Percentiles rank a stretch among this genome's conserved stretches.
These are phyloP conservation scores for Hartigia nigra DNA, from an alignment of 2,888 invertebrate species.

Conservation along the genomic window DNA sequence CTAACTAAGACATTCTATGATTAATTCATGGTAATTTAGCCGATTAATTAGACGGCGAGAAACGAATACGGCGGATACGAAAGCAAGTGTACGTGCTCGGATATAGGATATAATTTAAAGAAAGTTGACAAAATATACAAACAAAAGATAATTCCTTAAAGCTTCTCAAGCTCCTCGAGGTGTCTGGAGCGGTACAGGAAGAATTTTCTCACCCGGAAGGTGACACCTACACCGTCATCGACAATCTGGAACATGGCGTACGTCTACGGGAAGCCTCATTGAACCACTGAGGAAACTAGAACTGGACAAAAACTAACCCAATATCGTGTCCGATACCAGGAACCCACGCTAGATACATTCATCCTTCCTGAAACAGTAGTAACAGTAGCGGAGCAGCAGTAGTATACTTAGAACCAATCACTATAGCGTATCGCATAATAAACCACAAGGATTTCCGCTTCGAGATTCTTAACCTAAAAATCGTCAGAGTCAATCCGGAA, in stretches of 20 bases:
- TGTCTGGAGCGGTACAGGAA: too few species aligned
- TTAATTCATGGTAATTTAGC: neutral
- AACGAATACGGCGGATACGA: neutral
- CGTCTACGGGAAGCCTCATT: slow-evolving; percentile 56
- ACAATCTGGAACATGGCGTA: slow-evolving; percentile 48
- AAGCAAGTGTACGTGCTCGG: neutral
- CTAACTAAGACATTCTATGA: neutral
- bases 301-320: slow-evolving; percentile 57
- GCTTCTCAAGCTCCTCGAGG: neutral
- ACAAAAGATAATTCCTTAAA: neutral
- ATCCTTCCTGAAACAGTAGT: slow-evolving; percentile 27
- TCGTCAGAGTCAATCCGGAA: neutral
- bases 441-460: neutral
- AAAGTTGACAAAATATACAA: neutral
- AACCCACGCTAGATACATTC: slow-evolving; percentile 40
- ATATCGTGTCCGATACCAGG: slow-evolving; percentile 50
- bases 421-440: neutral
- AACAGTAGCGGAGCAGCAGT: neutral
- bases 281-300: slow-evolving; percentile 58
- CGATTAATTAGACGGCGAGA: neutral
- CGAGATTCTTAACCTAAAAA: neutral
- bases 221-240: slow-evolving; percentile 24
- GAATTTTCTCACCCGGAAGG: slow-evolving; percentile 16
- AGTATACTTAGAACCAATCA: neutral
- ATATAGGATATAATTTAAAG: neutral